Conservation (phyloP, 2,113 vertebrate genomes). For the Psophia crepitans region DNA sequence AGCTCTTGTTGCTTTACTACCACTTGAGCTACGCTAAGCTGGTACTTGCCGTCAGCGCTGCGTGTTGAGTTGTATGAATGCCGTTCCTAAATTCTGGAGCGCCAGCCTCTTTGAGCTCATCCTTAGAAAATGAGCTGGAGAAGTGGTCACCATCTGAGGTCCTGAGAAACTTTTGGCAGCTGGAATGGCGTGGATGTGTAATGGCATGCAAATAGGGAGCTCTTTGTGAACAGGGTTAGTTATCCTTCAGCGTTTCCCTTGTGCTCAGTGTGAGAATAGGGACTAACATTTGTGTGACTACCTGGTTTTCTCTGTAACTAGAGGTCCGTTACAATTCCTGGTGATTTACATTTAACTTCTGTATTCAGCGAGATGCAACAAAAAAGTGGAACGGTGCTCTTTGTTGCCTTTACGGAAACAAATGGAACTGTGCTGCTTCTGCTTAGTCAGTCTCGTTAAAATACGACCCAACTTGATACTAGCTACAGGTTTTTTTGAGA, state of each 20-base stretch:
- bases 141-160: neutral
- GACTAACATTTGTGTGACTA: neutral
- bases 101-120: neutral
- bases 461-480: neutral
- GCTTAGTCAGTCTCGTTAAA: neutral
- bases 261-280: neutral
- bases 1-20: neutral
- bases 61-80: neutral
- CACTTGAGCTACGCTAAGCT: neutral
- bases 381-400: neutral
- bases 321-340: neutral
- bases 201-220: neutral
- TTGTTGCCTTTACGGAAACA: neutral
- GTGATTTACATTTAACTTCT: neutral
- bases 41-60: neutral
- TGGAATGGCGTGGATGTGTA: neutral
- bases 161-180: neutral
- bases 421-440: neutral
- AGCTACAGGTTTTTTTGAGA: neutral
- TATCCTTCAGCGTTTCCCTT: neutral
- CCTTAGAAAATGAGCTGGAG: neutral
- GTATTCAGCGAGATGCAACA: neutral
- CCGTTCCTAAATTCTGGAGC: neutral
- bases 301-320: neutral
- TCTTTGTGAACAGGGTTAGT: neutral